These are phyloP conservation scores for Raja brachyura DNA, from an alignment of 2,113 vertebrate genomes.

Conservation along the genomic window DNA sequence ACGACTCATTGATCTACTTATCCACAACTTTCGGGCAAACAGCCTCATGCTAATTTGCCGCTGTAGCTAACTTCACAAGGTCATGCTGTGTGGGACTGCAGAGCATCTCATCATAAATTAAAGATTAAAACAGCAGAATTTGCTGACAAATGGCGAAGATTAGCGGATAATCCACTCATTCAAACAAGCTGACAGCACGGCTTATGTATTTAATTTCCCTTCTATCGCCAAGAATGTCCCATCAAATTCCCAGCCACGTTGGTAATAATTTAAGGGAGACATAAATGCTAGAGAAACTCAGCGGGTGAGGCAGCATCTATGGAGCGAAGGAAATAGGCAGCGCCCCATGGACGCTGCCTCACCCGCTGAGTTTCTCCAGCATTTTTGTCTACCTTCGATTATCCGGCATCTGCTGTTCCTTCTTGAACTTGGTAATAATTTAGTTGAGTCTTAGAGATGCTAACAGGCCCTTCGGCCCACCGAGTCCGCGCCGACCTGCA, in stretches of 20 bases:
- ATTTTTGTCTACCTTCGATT: too few species aligned
- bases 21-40: not conserved
- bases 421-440: too few species aligned
- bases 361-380: too few species aligned
- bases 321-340: too few species aligned
- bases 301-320: too few species aligned
- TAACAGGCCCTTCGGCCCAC: too few species aligned
- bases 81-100: not conserved
- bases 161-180: not conserved
- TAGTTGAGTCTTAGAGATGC: too few species aligned
- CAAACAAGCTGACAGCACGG: not conserved
- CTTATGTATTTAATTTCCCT: not conserved
- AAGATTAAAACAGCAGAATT: not conserved
- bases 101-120: not conserved
- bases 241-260: not conserved
- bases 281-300: too few species aligned
- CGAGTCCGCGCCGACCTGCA: too few species aligned
- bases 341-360: too few species aligned
- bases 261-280: not conserved
- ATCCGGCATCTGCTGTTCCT: too few species aligned
- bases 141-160: not conserved
- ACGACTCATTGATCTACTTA: too few species aligned
- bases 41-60: not conserved
- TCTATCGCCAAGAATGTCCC: not conserved
- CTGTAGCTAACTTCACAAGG: not conserved